Base-by-base conservation (phyloP, 2,888 invertebrate species). In the Branchellion lobata region DNA sequence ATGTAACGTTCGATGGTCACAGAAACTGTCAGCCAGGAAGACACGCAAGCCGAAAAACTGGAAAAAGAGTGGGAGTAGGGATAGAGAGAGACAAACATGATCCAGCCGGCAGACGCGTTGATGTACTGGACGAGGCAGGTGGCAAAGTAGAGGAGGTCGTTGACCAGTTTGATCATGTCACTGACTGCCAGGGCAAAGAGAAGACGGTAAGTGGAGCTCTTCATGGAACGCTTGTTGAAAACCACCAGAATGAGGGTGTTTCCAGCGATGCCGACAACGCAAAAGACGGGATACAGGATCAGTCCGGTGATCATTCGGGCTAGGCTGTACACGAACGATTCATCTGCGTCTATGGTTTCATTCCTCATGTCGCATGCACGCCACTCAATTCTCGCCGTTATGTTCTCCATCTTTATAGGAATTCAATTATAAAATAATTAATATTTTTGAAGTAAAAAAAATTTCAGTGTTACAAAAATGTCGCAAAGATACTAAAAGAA, bases 1-100 rank as follows among this genome's bases (percentile, higher is more conserved):
- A 86, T 84, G 80, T 84, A 86, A 1, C 86, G 81, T 81, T 86
- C 86, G 21, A 85, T 83, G 0, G 86, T 86, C 51, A 86, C 86
- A 0, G 85, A 84, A 0, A 86, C 85, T 0, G 86, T 86, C 75
- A 84, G 53, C 84, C 84, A 84, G 14, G 83, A 83, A 1, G 84
- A 83, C 31, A 80, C 79, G 79, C 84, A 84, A 5, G 82, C 82
- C 1, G 83, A 81, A 81, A 82, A 80, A 78, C 83, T 83, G 75
- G 84, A 83, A 18, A 84, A 76, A 80, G 81, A 84, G 80, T 84
- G 84, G 21, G 83, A 82, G 80, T 84, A 84, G 47, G 76, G 86
- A 80, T 87, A 87, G 0, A 86, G 81, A 33, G 83, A 82, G 5
- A 82, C 84, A 80, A 83, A 85, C 65, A 83, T 82, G 21, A 24